Conservation (phyloP, 1,140 invertebrate species). For the Hirudo medicinalis region DNA sequence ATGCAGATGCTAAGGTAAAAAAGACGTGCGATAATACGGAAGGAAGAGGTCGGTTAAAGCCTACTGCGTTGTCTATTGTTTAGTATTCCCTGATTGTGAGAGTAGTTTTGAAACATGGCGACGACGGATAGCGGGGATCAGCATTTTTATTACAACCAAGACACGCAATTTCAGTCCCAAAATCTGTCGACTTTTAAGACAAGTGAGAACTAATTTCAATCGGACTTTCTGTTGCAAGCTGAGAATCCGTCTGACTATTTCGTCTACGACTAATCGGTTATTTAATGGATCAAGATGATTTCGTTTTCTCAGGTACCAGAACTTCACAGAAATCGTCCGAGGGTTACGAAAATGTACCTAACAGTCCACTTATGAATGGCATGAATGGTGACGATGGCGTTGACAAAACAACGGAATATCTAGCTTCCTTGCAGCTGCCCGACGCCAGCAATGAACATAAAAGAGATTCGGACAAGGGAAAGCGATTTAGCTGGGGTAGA, state of each 20-base stretch:
- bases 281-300: no score
- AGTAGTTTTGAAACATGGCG: background rate
- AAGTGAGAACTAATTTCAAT: background rate
- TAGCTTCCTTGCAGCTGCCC: no score
- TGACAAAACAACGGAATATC: no score
- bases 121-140: slow-evolving; percentile 4
- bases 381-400: no score
- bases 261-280: no score
- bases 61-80: background rate
- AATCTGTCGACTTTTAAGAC: slow-evolving; percentile 3
- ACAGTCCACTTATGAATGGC: no score
- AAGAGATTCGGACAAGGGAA: background rate
- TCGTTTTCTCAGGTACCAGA: no score
- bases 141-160: slow-evolving; percentile 6
- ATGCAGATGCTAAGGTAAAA: no score
- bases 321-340: no score
- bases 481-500: slow-evolving; percentile 6
- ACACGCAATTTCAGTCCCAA: background rate
- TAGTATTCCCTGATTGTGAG: background rate
- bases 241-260: background rate
- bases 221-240: background rate
- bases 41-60: background rate
- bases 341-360: no score
- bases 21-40: no score
- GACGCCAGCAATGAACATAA: no score